A percentile compares a stretch with the other conserved stretches of the same genome.
Conservation (phyloP, 30 jellyfish, hydroid and myxozoan species). For the Pelagia noctiluca region DNA sequence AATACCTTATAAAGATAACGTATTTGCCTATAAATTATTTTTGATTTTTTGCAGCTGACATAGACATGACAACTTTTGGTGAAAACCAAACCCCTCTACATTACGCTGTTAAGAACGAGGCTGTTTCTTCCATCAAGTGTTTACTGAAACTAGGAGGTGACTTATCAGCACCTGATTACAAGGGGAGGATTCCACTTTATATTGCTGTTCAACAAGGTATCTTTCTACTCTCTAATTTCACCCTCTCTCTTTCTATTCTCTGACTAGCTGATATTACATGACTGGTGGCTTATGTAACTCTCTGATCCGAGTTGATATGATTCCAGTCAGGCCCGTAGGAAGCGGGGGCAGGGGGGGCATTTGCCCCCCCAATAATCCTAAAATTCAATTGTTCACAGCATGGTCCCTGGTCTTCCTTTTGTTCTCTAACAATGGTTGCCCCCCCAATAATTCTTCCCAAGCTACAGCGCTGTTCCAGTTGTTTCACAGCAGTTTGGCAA, state of each 20-base stretch:
- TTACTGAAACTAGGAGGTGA: constrained; percentile 72
- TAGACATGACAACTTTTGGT: constrained; percentile 47
- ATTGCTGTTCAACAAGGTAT: constrained; percentile 74
- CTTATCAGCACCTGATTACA: constrained; percentile 45
- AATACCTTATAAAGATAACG: no score
- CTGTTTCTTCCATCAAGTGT: constrained; percentile 50
- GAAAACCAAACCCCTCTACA: constrained; percentile 72
- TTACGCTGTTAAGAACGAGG: constrained; percentile 60
- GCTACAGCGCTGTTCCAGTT: no score
- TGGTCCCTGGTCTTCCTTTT: no score
- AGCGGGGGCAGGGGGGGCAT: no score
- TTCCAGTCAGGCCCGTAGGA: no score
- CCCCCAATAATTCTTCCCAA: no score
- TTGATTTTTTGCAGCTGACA: constrained; percentile 37
- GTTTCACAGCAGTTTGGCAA: no score
- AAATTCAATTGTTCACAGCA: no score
- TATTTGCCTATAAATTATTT: neutral
- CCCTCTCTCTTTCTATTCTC: neutral
- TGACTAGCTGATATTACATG: neutral
- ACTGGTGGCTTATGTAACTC: no score
- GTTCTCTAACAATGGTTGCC: no score
- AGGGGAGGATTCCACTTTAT: constrained; percentile 62
- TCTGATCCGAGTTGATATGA: no score
- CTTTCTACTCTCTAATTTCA: neutral
- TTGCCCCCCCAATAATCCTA: no score